Base-by-base conservation (phyloP, 2,113 vertebrate species). In the Scomber scombrus region DNA sequence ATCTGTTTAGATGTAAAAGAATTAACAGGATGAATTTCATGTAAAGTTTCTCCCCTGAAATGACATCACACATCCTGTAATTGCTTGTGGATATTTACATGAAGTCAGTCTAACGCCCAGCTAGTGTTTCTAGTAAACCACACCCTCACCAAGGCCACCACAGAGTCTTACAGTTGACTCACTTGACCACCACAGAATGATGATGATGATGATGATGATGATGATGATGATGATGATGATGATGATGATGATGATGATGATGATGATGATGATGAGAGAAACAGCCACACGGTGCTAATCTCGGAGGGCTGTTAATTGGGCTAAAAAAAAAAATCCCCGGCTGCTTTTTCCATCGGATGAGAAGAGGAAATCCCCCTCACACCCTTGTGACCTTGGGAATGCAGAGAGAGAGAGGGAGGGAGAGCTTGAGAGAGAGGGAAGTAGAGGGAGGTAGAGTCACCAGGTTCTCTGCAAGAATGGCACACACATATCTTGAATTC, bases 341-440 rank as follows among this genome's bases (percentile, higher is more conserved):
- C 23, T 81, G 84, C 58, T 83, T 84, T 83, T 46, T 77, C 79
- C 77, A 91, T 84, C 68, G 82, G 56, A 61, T 2, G 3, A 16
- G 26, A 56, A 58, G 60, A 87, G 88, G 75, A 93, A 90, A 84
- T 80, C 77, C 74, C 69, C 55, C 61, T 26, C 23, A 26, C 54
- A 49, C 46, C 64, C 43, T 70, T 4, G 55, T 74, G 74, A 51
- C 90, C 76, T 71, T n/a, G 63, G 75, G 62, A 75, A 78, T 69
- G 58, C 64, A 78, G 31, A 63, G 57, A 68, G 56, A 70, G 51
- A 70, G 15, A 3, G 56, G 70, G 51, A 67, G 15, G 5, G 34
- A 21, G 65, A 70, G 61, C n/a, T n/a, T n/a, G n/a, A n/a, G 23
- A 26, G 23, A 26, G 23, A 26, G 23, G 2, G 23, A 26, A 3